Conservation (phyloP, 1,140 invertebrate species). For the Drosophila sp. region DNA sequence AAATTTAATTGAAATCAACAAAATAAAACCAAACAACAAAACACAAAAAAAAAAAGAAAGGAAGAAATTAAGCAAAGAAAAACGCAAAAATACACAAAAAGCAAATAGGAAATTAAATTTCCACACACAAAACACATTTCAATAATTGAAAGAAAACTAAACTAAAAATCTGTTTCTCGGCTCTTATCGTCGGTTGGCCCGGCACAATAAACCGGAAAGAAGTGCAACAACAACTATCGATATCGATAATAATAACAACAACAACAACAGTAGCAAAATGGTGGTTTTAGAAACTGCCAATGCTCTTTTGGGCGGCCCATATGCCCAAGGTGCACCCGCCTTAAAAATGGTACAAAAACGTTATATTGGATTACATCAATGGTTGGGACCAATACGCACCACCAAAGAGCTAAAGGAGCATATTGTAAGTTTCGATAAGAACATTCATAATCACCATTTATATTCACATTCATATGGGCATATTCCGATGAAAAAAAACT, state of each 20-base stretch:
- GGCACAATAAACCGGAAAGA: slow-evolving; percentile 51
- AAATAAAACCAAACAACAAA: slow-evolving; percentile 5
- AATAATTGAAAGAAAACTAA: not conserved
- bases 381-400: slow-evolving; percentile 89
- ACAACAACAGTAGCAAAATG: slow-evolving; percentile 84
- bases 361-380: slow-evolving; percentile 94
- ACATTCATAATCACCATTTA: not conserved
- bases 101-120: slow-evolving; percentile 58
- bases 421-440: slow-evolving; percentile 86
- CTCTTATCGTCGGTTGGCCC: slow-evolving; percentile 25
- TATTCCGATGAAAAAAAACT: not conserved
- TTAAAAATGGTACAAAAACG: slow-evolving; percentile 94
- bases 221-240: slow-evolving; percentile 45
- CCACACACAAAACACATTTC: not conserved
- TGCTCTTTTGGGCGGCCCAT: slow-evolving; percentile 87
- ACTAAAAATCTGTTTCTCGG: slow-evolving; percentile 19
- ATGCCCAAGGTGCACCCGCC: slow-evolving; percentile 90
- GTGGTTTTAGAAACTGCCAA: slow-evolving; percentile 88
- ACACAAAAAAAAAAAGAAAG: slow-evolving; percentile 11
- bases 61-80: not conserved
- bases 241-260: slow-evolving; percentile 29
- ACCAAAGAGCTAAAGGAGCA: slow-evolving; percentile 87
- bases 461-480: not conserved
- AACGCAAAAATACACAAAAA: not conserved
- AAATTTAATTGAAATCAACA: slow-evolving; percentile 69